phyloP scores from a whole-genome alignment of 2,797 vertebrate species.

The Esox lucius region DNA sequence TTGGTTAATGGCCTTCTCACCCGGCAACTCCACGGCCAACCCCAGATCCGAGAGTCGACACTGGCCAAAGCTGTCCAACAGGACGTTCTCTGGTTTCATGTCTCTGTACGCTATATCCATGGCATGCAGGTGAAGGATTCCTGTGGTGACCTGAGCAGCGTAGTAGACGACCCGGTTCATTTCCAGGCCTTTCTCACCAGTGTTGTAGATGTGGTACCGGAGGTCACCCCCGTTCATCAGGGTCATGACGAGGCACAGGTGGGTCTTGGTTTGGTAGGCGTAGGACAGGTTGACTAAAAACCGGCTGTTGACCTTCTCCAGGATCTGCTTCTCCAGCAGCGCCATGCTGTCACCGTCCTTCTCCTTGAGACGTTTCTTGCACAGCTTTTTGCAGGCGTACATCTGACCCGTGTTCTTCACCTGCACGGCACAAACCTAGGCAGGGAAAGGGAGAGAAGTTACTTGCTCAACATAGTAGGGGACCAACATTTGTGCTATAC shows the following conservation, averaged over 20 bases:
- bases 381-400: constrained; percentile 95
- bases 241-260: constrained; percentile 94
- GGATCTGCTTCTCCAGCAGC: constrained; percentile 88
- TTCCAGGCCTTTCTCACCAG: constrained; percentile 85
- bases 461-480: no score
- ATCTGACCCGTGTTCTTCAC: constrained; percentile 94
- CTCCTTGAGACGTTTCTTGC: constrained; percentile 93
- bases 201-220: constrained; percentile 92
- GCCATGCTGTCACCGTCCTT: constrained; percentile 92
- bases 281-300: constrained; percentile 90
- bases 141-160: constrained; percentile 89
- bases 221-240: constrained; percentile 97
- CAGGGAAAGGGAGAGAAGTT: neutral
- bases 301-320: constrained; percentile 88
- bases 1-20: constrained; percentile 79
- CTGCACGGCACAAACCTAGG: constrained; percentile 91
- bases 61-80: constrained; percentile 88
- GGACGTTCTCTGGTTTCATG: constrained; percentile 94
- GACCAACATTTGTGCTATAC: no score
- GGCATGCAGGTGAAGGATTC: constrained; percentile 86
- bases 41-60: constrained; percentile 95
- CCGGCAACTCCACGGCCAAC: constrained; percentile 81
- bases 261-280: constrained; percentile 88
- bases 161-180: constrained; percentile 87
- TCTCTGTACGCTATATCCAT: constrained; percentile 88